Conservation (phyloP, 2,113 vertebrate genomes). For the Isurus oxyrinchus region DNA sequence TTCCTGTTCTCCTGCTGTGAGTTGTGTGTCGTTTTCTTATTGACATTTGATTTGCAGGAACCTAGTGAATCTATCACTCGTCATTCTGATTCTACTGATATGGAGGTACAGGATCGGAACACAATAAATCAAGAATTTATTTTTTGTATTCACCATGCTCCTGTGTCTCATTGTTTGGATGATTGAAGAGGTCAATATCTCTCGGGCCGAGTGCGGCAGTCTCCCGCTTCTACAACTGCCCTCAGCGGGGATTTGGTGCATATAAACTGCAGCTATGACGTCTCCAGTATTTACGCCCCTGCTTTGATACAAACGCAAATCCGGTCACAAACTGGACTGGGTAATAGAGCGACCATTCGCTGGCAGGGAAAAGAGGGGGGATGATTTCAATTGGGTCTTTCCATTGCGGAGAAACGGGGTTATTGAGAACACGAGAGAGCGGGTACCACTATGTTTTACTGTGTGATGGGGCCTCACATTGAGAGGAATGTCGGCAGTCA, state of each 20-base stretch:
- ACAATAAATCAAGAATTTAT: too few species aligned
- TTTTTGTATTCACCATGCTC: background rate
- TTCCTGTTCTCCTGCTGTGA: background rate
- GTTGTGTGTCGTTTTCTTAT: background rate
- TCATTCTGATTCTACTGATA: background rate
- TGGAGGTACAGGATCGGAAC: background rate
- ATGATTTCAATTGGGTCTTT: background rate
- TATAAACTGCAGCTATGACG: background rate
- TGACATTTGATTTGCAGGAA: background rate
- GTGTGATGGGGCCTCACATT: background rate
- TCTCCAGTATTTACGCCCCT: background rate
- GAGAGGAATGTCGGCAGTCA: background rate
- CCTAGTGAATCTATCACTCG: background rate
- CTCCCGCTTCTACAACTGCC: background rate
- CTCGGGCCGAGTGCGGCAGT: background rate
- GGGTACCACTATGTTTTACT: background rate
- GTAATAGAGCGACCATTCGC: background rate
- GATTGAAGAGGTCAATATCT: background rate
- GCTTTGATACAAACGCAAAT: background rate
- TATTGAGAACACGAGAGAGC: background rate
- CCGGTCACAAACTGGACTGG: background rate
- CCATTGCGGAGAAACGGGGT: background rate
- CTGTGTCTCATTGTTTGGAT: too few species aligned
- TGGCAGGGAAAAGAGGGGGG: too few species aligned
- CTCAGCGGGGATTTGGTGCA: background rate